phyloP scores from a whole-genome alignment of 2,797 vertebrate genomes.

The Crenichthys baileyi region DNA sequence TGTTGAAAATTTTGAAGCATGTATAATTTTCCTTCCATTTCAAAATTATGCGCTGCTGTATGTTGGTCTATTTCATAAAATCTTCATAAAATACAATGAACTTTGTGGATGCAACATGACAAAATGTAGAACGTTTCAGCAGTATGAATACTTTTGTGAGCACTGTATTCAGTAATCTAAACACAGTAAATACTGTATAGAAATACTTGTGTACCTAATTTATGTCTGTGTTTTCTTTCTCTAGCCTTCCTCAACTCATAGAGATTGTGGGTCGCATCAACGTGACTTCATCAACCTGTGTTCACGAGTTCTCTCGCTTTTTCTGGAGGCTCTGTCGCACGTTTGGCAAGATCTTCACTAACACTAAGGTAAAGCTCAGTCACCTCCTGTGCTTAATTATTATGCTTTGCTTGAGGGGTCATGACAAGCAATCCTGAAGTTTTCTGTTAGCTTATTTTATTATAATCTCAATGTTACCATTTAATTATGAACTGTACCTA shows the following conservation, averaged over 20 bases:
- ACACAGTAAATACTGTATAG: not conserved
- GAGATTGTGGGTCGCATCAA: constrained; percentile 97
- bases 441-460: not conserved
- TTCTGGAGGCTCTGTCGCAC: constrained; percentile 99
- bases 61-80: not conserved
- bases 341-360: constrained; percentile 98
- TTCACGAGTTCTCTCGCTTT: constrained; percentile 98
- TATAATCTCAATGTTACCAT: not conserved
- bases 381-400: not conserved
- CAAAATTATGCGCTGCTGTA: not conserved
- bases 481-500: not conserved
- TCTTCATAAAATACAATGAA: not conserved
- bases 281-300: constrained; percentile 93
- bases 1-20: not conserved
- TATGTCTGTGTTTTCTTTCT: constrained; percentile 57
- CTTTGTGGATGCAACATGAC: not conserved
- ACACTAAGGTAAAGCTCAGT: constrained; percentile 81
- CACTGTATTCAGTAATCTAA: not conserved
- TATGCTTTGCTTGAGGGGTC: not conserved
- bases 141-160: not conserved
- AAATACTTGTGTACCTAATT: not conserved
- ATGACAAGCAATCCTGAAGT: not conserved
- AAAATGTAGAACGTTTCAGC: not conserved
- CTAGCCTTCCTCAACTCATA: constrained; percentile 92
- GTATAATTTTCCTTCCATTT: not conserved